A percentile compares a stretch with the other conserved stretches of the same genome.
phyloP scores from a whole-genome alignment of 2,797 vertebrate genomes.

The Notamacropus eugenii region DNA sequence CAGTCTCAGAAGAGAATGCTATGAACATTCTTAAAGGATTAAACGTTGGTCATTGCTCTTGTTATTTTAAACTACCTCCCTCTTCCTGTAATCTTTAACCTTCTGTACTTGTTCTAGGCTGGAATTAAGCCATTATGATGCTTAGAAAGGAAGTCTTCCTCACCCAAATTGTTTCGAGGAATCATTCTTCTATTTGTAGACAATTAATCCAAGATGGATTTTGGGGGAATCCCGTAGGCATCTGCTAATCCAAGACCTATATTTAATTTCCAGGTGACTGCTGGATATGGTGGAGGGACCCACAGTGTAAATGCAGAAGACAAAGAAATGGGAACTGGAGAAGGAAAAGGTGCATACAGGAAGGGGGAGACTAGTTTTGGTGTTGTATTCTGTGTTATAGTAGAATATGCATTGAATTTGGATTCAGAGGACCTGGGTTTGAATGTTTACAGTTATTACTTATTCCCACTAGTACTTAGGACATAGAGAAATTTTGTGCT shows the following conservation, averaged over 20 bases:
- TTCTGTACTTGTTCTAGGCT: neutral
- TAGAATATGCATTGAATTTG: neutral
- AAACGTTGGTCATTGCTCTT: slow-evolving; percentile 3
- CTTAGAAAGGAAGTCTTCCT: neutral
- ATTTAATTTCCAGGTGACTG: neutral
- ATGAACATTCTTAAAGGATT: slow-evolving; percentile 8
- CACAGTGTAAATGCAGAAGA: neutral
- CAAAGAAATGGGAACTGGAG: neutral
- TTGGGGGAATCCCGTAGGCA: neutral
- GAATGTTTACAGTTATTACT: neutral
- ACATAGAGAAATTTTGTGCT: neutral
- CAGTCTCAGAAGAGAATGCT: slow-evolving; percentile 5
- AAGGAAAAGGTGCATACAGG: neutral
- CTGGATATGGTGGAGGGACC: neutral
- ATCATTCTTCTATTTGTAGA: neutral
- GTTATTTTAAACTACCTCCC: neutral
- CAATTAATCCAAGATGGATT: neutral
- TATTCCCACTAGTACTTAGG: neutral
- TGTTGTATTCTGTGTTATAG: neutral
- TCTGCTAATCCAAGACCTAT: neutral
- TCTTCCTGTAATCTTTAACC: neutral
- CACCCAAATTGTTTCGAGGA: neutral
- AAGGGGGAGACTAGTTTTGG: neutral
- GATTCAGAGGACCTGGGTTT: neutral
- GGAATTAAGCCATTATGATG: neutral